A percentile compares a stretch with the other conserved stretches of the same genome.
Conservation (phyloP, 2,113 vertebrate genomes). For the Prolemur simus region DNA sequence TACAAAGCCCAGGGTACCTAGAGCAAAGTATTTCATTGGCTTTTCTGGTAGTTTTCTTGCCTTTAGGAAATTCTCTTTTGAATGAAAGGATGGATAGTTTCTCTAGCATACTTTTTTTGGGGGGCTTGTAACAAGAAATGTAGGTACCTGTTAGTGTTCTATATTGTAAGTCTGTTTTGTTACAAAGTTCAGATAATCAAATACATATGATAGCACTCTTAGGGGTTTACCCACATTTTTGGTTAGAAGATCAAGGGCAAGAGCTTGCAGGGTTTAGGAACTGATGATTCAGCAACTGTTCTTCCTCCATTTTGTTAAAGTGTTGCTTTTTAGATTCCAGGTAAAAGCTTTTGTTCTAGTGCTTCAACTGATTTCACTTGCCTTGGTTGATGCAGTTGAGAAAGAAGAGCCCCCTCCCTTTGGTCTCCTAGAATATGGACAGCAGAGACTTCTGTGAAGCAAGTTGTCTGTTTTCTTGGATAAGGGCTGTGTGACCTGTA, state of each 20-base stretch:
- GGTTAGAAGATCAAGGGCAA: neutral
- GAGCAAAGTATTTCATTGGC: neutral
- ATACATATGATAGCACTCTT: neutral
- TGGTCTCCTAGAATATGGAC: neutral
- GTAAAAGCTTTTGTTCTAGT: neutral
- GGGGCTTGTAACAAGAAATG: neutral
- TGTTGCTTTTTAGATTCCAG: neutral
- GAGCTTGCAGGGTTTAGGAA: neutral
- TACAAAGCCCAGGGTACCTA: neutral
- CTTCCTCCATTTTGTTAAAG: neutral
- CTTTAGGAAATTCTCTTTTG: neutral
- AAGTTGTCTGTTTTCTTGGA: neutral
- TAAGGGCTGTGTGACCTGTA: neutral
- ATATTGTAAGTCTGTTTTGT: neutral
- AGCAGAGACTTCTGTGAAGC: neutral
- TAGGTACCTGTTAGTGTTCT: neutral
- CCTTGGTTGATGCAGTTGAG: constrained; percentile 25
- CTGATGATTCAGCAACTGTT: neutral
- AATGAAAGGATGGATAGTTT: neutral
- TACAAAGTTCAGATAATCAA: neutral
- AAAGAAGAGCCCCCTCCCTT: neutral
- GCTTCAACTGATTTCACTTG: neutral
- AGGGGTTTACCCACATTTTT: neutral
- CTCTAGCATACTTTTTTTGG: neutral
- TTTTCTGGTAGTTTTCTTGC: neutral